Evolutionary conservation across 1,140 invertebrate genomes (phyloP).

Genomic region (Sweltsa coloradensis): DNA sequence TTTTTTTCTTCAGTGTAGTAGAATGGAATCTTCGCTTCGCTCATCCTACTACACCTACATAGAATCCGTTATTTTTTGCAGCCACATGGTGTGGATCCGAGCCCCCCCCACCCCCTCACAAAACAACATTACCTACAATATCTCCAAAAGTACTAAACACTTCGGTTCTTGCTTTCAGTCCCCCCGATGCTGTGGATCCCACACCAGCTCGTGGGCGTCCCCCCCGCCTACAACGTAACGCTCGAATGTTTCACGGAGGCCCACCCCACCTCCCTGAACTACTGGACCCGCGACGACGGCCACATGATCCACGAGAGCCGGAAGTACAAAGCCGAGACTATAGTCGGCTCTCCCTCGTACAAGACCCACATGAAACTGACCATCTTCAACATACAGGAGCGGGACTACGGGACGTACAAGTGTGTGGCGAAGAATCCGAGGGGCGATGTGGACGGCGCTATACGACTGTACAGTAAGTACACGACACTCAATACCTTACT

Average conservation of each 20-base stretch:
- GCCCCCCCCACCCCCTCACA: too few relatives aligned
- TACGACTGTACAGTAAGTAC: slow-evolving; percentile 79
- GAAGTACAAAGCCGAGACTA: slow-evolving; percentile 60
- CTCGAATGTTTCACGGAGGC: slow-evolving; percentile 83
- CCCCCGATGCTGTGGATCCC: slow-evolving; percentile 83
- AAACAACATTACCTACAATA: too few relatives aligned
- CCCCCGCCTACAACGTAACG: slow-evolving; percentile 64
- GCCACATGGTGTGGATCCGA: too few relatives aligned
- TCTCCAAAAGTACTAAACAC: too few relatives aligned
- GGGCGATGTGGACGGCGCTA: slow-evolving; percentile 83
- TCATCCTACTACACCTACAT: too few relatives aligned
- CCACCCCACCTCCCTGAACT: slow-evolving; percentile 80
- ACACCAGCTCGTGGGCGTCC: slow-evolving; percentile 76
- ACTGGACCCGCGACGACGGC: slow-evolving; percentile 78
- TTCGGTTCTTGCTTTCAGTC: slow-evolving; percentile 45
- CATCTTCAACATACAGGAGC: slow-evolving; percentile 57
- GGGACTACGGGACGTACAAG: slow-evolving; percentile 70
- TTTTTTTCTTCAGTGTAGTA: too few relatives aligned
- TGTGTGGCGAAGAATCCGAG: slow-evolving; percentile 87
- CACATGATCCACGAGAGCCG: slow-evolving; percentile 76
- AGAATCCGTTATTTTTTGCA: too few relatives aligned
- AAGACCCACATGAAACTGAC: slow-evolving; percentile 74
- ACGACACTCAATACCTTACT: too few relatives aligned
- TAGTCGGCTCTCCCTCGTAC: slow-evolving; percentile 52
- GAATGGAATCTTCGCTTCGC: too few relatives aligned